Evolutionary conservation across 2,888 invertebrate genomes (phyloP), one percentile per base, ranked within the genome.

Genomic region (Caenorhabditis angaria): DNA sequence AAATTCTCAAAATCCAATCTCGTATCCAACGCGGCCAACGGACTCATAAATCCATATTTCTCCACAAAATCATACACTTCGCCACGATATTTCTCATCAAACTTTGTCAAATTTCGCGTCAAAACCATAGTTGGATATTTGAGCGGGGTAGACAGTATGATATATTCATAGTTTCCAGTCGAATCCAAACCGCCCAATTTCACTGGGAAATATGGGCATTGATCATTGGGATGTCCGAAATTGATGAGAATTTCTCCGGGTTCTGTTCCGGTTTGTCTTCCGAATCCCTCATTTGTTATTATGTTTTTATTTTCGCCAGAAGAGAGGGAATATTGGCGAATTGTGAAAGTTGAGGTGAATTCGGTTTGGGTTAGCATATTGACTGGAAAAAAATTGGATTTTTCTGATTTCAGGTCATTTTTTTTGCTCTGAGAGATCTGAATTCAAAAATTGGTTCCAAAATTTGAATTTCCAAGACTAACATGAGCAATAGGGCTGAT

Each of bases 71-170:
- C 83, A 27, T 77, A 69, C 20, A 84, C 84, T 56, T 87, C 85
- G 14, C 66, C 54, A 22, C 65, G 64, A 63, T 74, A 80, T 60
- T 76, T 72, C 22, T 32, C 18, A n/a, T 82, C 72, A 70, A 84
- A 87, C 8, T 59, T 53, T 18, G 64, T 53, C 18, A 80, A 60
- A 65, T 85, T 77, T 54, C 85, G 72, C 12, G 72, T 35, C 50
- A 84, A 58, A 0, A 85, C 85, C 74, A 87, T 83, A 6, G 87
- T 87, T 24, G 87, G 87, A 61, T 83, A 83, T 55, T 87, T 87
- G 20, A 87, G 59, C 8, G 85, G 81, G 24, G 84, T 84, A 6
- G 83, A 78, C 47, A 87, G 63, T 28, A 87, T 76, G 69, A 87
- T 72, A 64, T 86, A 87, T 12, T 82, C 79, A 61, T 83, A 86